Conservation (phyloP, 2,113 vertebrate species). For the Eira barbara region DNA sequence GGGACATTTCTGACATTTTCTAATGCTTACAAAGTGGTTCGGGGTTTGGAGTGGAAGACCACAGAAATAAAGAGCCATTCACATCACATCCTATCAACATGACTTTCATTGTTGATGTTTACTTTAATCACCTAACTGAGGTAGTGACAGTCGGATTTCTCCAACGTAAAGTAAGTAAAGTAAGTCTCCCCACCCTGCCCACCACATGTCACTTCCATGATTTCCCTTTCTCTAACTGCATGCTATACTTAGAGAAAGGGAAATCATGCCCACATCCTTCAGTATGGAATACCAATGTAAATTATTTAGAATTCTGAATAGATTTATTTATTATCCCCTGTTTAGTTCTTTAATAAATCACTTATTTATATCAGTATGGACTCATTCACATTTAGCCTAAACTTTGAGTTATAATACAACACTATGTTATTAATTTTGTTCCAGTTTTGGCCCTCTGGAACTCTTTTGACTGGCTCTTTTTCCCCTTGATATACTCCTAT, state of each 20-base stretch:
- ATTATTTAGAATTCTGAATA: not conserved
- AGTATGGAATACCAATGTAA: not conserved
- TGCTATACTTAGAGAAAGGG: not conserved
- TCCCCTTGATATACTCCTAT: not conserved
- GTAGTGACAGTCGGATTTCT: not conserved
- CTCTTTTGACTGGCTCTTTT: not conserved
- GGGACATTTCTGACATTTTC: not conserved
- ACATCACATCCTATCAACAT: not conserved
- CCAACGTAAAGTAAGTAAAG: not conserved
- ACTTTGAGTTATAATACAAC: not conserved
- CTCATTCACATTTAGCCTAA: not conserved
- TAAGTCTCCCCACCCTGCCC: not conserved
- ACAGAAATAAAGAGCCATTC: not conserved
- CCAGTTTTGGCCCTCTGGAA: not conserved
- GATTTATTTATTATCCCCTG: not conserved
- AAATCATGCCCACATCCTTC: not conserved
- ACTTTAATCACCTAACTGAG: not conserved
- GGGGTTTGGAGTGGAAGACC: not conserved
- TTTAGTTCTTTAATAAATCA: not conserved
- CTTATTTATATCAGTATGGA: not conserved
- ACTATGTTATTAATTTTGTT: not conserved
- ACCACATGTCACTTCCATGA: not conserved
- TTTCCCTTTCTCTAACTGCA: too few relatives aligned
- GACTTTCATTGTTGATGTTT: not conserved
- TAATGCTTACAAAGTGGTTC: not conserved